Conservation (phyloP, 2,113 vertebrate genomes). For the Corvus hawaiiensis region DNA sequence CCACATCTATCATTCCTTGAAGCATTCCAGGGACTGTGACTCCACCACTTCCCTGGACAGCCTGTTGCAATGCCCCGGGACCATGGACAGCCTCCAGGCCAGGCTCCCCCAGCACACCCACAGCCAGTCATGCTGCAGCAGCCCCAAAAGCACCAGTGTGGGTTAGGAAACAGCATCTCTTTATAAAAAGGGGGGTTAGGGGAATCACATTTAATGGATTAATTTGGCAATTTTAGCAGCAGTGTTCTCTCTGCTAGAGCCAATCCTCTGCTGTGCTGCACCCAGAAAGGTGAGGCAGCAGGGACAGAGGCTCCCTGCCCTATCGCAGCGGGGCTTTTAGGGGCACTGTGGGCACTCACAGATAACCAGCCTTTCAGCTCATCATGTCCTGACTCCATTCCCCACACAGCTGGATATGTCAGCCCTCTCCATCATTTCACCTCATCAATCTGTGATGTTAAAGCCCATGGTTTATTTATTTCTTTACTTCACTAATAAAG, state of each 20-base stretch:
- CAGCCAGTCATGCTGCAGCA: neutral
- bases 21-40: neutral
- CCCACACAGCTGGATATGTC: neutral
- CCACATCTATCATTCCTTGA: too few species aligned
- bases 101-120: neutral
- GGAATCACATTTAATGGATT: too few species aligned
- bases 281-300: fast-evolving
- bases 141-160: neutral
- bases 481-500: constrained; percentile 32
- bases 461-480: constrained; percentile 17
- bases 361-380: neutral
- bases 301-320: neutral
- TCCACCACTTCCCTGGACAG: neutral
- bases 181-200: neutral
- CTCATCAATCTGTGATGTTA: neutral
- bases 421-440: neutral
- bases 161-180: neutral
- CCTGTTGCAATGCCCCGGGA: neutral
- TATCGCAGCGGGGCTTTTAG: fast-evolving
- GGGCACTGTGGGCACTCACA: neutral
- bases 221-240: neutral
- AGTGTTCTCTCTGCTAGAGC: neutral
- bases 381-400: neutral
- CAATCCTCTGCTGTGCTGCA: fast-evolving
- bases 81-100: neutral